phyloP scores from a whole-genome alignment of 30 jellyfish, hydroid and myxozoan genomes.

The Clytia hemisphaerica region DNA sequence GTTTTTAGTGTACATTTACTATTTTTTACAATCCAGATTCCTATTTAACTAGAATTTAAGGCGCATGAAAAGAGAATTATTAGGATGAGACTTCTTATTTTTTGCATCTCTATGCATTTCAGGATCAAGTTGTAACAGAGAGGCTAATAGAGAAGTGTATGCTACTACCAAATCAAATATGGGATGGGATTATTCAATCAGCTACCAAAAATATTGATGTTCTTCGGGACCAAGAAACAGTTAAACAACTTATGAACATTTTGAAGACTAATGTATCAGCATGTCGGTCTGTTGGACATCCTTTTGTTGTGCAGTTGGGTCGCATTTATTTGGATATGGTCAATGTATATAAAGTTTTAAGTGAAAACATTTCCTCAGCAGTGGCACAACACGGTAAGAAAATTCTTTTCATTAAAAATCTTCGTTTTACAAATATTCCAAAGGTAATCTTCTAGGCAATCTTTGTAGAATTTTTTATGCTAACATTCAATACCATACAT shows the following conservation, averaged over 20 bases:
- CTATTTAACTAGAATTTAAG: no score
- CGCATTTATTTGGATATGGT: slow-evolving; percentile 91
- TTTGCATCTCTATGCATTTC: background rate
- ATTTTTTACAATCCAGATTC: no score
- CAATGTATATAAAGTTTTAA: slow-evolving; percentile 80
- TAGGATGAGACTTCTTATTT: background rate
- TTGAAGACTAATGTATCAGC: slow-evolving; percentile 89
- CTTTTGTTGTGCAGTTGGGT: slow-evolving; percentile 84
- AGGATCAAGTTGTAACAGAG: slow-evolving; percentile 98
- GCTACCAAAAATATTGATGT: slow-evolving; percentile 87
- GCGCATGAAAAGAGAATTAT: background rate
- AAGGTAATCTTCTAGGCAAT: no score
- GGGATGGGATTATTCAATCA: slow-evolving; percentile 94
- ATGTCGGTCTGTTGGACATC: slow-evolving; percentile 92
- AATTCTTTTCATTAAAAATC: no score
- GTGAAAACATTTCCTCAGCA: slow-evolving; percentile 89
- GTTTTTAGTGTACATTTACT: no score
- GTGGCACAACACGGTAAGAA: slow-evolving; percentile 86
- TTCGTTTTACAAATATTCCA: no score
- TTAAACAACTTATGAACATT: slow-evolving; percentile 81
- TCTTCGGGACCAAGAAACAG: slow-evolving; percentile 89
- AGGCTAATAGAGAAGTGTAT: slow-evolving; percentile 93
- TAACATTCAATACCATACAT: no score
- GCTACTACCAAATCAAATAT: slow-evolving; percentile 94
- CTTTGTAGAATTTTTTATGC: no score